Conservation (phyloP, 2,113 vertebrate genomes). For the Rattus rattus region DNA sequence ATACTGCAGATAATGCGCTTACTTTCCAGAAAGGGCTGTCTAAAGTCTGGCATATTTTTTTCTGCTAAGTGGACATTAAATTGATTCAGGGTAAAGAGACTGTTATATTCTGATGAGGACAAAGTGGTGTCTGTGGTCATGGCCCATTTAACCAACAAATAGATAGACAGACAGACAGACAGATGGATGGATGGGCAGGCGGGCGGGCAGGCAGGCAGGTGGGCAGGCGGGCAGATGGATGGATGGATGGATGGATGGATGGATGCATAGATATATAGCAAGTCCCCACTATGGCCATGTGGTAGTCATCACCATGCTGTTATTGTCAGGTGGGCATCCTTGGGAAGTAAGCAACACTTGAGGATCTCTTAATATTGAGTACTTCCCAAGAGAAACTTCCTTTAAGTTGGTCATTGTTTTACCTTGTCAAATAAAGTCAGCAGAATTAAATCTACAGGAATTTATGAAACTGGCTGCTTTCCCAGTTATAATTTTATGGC, state of each 20-base stretch:
- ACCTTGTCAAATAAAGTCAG: neutral
- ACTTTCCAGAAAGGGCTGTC: neutral
- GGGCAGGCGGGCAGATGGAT: too few relatives aligned
- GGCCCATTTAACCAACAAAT: neutral
- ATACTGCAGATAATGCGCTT: neutral
- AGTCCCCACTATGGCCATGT: neutral
- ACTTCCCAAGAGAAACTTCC: neutral
- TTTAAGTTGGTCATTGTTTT: neutral
- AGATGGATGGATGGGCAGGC: too few relatives aligned
- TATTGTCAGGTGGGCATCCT: neutral
- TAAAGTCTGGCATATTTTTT: neutral
- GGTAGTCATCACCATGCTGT: too few relatives aligned
- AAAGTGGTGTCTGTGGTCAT: neutral
- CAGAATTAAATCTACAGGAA: neutral
- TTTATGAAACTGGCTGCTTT: neutral
- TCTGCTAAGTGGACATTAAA: neutral
- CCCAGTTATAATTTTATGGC: neutral
- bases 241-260: too few relatives aligned
- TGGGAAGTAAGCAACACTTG: neutral
- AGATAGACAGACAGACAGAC: too few relatives aligned
- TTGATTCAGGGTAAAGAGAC: neutral
- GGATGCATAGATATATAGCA: too few relatives aligned
- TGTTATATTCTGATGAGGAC: neutral
- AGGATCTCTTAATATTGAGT: neutral
- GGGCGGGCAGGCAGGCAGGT: too few relatives aligned